Evolutionary conservation across 92 coral and sea anemone species (phyloP), one percentile per base, ranked within the genome.

Genomic region (Porites evermanni): DNA sequence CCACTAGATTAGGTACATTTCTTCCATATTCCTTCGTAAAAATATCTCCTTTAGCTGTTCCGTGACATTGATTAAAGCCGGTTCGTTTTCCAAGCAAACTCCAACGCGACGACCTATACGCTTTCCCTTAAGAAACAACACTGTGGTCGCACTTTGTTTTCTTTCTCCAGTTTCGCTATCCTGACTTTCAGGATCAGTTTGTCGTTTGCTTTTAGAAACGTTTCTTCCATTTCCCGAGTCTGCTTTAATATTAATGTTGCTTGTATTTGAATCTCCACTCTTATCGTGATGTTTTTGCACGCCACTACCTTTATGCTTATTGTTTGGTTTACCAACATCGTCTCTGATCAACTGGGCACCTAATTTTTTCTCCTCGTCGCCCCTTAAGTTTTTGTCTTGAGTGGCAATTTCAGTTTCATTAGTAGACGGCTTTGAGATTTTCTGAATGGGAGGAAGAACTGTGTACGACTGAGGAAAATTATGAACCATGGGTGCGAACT

Each of bases 21-120:
- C 98, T 86, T 94, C 98, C 98, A 94, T 94, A 67, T 94, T 94
- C 74, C 94, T 86, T 23, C 98, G 88, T 11, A 94, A 84, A 64
- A 94, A 94, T 18, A 94, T 94, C 52, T 94, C 98, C 81, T 94
- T 94, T 4, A 94, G 94, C 65, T 90, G 91, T 70, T 94, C 98
- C 24, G 96, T 90, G 26, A 94, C 91, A 67, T 94, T 93, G 17
- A 83, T 81, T 54, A 94, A 83, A 52, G 93, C 88, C n/a, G 82
- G 79, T 74, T 94, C 98, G 79, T 94, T 94, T 54, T 94, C 94
- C 3, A 84, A 47, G 68, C 98, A 94, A 19, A 94, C 96, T 14
- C 93, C 98, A 72, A 90, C 84, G 20, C 98, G 78, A 2, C 98
- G 94, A 78, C 89, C 91, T 13, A 56, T 78, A 2, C 98, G 91